Base-by-base conservation (phyloP, 2,113 vertebrate species). In the Pomatostomus ruficeps region DNA sequence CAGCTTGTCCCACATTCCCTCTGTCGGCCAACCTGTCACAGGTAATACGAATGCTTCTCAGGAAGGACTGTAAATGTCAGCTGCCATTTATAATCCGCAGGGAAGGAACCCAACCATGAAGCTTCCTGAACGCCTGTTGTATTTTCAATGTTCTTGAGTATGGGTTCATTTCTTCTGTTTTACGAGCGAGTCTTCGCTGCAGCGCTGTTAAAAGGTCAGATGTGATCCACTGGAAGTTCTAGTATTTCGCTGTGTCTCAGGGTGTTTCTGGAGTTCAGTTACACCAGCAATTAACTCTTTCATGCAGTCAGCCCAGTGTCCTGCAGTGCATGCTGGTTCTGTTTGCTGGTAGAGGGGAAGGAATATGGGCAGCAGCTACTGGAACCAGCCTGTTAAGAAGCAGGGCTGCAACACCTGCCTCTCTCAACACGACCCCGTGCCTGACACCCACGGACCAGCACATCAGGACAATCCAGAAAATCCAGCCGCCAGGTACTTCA, bases 371-470 rank as follows among this genome's bases (percentile, higher is more conserved):
- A 58, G 10, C 25, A 29, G 45, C 59, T 58, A 7, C 33, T 66
- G 20, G 51, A 70, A 13, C 14, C 61, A 65, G 13, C 33, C 23
- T 0, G 0, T 8, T 20, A 4, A 40, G 81, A 36, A 79, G 52
- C 67, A 62, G 33, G 6, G 43, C 73, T 52, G 61, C 52, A 21
- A 35, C 75, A 26, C 28, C 18, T 20, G n/a, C n/a, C 23, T 72
- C 65, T 57, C 36, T 63, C 36, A 10, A 1, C 13, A 3, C 42
- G 17, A 15, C 76, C n/a, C 3, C 0, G 0, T 57, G 46, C 6
- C 1, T 29, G 29, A 2, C 20, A 6, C 24, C 35, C 36, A 1
- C 0, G 40, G 81, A 42, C 0, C 0, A 22, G 45, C 15, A 3
- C 25, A 1, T 9, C 8, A 29, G 58, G 52, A 78, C 66, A 59